Evolutionary conservation across 2,888 invertebrate genomes (phyloP), one percentile per base, ranked within the genome.

Genomic region (Heliconius ethilla): DNA sequence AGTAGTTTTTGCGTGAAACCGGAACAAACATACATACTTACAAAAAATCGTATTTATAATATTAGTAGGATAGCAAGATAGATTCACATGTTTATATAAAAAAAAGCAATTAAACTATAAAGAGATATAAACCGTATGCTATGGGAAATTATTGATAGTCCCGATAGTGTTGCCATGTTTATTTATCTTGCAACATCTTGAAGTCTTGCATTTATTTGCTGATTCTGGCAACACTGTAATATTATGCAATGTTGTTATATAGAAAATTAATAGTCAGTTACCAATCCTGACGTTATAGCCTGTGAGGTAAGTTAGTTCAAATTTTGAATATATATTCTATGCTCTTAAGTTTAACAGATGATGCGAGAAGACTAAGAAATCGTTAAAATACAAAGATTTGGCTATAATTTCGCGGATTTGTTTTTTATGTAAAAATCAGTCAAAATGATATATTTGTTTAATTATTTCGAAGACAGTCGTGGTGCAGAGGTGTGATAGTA

Each of bases 21-120:
- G 18, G 18, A 51, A 51, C 18, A 51, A 18, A 51, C 51, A 18
- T 51, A 0, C 51, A 51, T 51, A 6, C 18, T 18, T 5, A 51
- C 1, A 18, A 2, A 6, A 18, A 51, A 7, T n/a, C n/a, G n/a
- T n/a, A n/a, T n/a, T n/a, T n/a, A n/a, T n/a, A 18, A 6, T 51
- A 18, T 51, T 45, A 51, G 18, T 37, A 33, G 51, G 18, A 51
- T 2, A 51, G 18, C 18, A 51, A 0, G 7, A 78, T 75, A 79
- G 72, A 76, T 79, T 77, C 81, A 81, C 74, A 63, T 81, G 79
- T 78, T 76, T 55, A 59, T 74, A 78, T 67, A 70, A 76, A 69
- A 69, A n/a, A 74, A 70, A 76, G 74, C 70, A 76, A 62, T 73
- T 27, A 75, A 69, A 76, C 69, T 79, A 62, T 79, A 78, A 73